Conservation (phyloP, 2,888 invertebrate genomes). For the Acleris laterana region DNA sequence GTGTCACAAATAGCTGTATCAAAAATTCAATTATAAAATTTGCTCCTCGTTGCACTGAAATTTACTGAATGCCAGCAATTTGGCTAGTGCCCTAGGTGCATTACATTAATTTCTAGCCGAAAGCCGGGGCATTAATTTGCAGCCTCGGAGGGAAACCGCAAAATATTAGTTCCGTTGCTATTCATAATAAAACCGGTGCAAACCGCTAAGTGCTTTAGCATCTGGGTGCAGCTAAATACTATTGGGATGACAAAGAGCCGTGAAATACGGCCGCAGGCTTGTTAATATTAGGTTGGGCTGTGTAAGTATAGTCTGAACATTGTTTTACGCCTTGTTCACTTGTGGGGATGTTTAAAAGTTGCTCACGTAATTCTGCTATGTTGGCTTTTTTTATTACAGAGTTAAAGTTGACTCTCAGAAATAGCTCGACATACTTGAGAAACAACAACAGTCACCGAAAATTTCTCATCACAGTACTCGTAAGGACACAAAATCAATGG, state of each 20-base stretch:
- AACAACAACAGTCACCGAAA: too few species aligned
- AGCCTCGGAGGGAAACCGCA: slow-evolving; percentile 77
- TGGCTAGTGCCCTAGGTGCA: slow-evolving; percentile 79
- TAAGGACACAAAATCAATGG: too few species aligned
- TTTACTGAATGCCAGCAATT: slow-evolving; percentile 77
- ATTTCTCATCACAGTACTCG: too few species aligned
- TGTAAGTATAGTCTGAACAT: neutral
- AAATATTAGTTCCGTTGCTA: slow-evolving; percentile 82
- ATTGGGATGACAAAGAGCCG: slow-evolving; percentile 70
- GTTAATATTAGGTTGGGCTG: slow-evolving; percentile 6
- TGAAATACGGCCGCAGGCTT: slow-evolving; percentile 46
- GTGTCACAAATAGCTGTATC: slow-evolving; percentile 48
- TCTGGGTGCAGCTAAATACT: slow-evolving; percentile 76
- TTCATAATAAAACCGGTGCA: slow-evolving; percentile 81
- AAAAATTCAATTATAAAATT: slow-evolving; percentile 75
- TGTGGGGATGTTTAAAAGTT: too few species aligned
- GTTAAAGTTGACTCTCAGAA: too few species aligned
- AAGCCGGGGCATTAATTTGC: slow-evolving; percentile 81
- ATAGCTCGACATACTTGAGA: too few species aligned
- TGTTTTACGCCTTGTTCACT: slow-evolving; percentile 1
- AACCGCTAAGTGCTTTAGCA: slow-evolving; percentile 81
- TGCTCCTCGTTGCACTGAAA: slow-evolving; percentile 49
- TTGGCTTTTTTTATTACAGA: too few species aligned
- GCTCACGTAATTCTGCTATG: too few species aligned
- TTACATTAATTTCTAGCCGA: slow-evolving; percentile 83